Base-by-base conservation (phyloP, 2,888 invertebrate genomes). In the Adela reaumurella region DNA sequence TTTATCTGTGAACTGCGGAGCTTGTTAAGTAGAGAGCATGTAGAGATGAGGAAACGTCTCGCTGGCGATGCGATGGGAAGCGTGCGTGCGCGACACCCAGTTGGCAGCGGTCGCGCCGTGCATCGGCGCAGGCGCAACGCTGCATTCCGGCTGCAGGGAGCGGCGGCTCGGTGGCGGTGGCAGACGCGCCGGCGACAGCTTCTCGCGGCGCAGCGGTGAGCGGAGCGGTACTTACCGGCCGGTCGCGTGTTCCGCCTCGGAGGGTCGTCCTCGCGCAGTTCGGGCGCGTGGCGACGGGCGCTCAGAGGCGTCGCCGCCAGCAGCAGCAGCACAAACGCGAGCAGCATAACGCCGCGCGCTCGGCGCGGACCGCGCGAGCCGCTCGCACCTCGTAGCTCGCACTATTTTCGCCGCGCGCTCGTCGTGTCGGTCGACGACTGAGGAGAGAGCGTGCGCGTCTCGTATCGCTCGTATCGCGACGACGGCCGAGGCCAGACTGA, bases 181-280 rank as follows among this genome's bases (percentile, higher is more conserved):
- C 35, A 47, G 44, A 46, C 50, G 48, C 49, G 50, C 50, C 52
- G 54, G n/a, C n/a, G n/a, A n/a, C n/a, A n/a, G n/a, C n/a, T n/a
- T n/a, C n/a, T n/a, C n/a, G 52, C 50, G 50, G 35, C 35, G 35
- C 11, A 3, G 35, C 11, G 11, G 35, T 49, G 49, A 50, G 46
- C 46, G 24, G 8, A 4, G 24, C n/a, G 24, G 5, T 24, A 81
- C 85, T 85, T 71, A 87, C 87, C 87, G 70, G 86, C 86, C 61
- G 85, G 84, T 55, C 86, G 78, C 58, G 78, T 77, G 63, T 82
- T 82, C 59, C 85, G 84, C 48, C 85, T 80, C 56, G 82, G 82
- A 67, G 84, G 86, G 61, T 86, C 84, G 67, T 87, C 86, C 68
- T 86, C 86, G 51, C 81, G 73, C 62, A 86, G 73, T 57, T 83